These are phyloP conservation scores for Microctenopoma lineatum DNA, from an alignment of 2,797 vertebrate species.

Conservation along the genomic window DNA sequence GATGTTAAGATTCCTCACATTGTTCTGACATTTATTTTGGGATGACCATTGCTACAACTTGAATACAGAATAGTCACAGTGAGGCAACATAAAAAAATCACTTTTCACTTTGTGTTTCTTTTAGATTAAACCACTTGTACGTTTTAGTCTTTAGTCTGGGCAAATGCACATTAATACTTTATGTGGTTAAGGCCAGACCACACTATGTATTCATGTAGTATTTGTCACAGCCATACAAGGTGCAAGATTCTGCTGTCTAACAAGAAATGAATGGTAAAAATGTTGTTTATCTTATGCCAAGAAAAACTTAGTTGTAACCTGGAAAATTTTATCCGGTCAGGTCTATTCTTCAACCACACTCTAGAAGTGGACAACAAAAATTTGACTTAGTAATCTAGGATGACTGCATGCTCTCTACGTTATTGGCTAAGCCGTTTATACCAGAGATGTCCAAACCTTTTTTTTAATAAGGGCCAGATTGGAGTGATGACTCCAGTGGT, in stretches of 20 bases:
- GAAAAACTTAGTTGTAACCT: no score
- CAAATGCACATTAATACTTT: constrained; percentile 4
- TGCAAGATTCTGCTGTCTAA: neutral
- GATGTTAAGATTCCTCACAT: constrained; percentile 72
- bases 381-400: neutral
- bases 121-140: constrained; percentile 31
- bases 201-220: constrained; percentile 22
- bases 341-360: no score
- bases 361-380: neutral
- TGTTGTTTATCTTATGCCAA: neutral
- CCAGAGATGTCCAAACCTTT: no score
- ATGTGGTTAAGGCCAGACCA: constrained; percentile 13
- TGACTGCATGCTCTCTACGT: no score
- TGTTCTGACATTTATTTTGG: constrained; percentile 77
- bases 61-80: constrained; percentile 62
- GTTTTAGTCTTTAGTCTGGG: neutral
- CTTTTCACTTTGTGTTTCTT: constrained; percentile 32
- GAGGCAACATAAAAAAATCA: constrained; percentile 15
- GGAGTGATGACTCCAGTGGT: no score
- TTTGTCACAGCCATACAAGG: constrained; percentile 16
- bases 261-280: constrained; percentile 9
- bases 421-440: neutral
- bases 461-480: no score
- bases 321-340: no score
- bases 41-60: constrained; percentile 31